Evolutionary conservation across 1,140 invertebrate genomes (phyloP).

Genomic region (Apis laboriosa): DNA sequence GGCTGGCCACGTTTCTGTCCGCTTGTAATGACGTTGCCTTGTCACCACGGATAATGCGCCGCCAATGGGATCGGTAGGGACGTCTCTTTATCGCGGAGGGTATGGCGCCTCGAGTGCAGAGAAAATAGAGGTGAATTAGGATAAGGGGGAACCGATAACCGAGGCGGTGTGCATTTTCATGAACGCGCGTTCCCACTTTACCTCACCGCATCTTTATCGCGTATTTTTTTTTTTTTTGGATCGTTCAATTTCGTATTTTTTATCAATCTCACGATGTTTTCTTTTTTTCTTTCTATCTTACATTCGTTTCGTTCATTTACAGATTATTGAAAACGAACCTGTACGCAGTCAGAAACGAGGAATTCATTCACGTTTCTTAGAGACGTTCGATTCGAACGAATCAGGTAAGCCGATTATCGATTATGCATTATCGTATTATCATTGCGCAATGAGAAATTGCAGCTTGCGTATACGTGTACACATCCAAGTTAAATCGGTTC

Average conservation of each 20-base stretch:
- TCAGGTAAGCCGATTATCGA: constrained; percentile 21
- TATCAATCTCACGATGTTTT: background rate
- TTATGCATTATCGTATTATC: background rate
- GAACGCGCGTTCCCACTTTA: background rate
- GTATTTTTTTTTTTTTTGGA: constrained; percentile 34
- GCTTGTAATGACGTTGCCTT: constrained; percentile 32
- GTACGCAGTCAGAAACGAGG: constrained; percentile 18
- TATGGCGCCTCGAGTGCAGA: background rate
- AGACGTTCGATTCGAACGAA: background rate
- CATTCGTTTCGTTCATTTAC: background rate
- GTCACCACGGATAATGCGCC: constrained; percentile 22
- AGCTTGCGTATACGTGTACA: too few species aligned
- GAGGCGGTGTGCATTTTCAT: background rate
- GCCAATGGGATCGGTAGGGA: background rate
- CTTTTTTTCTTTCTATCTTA: too few species aligned
- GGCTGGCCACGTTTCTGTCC: constrained; percentile 14
- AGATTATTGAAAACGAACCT: constrained; percentile 52
- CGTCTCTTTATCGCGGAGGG: constrained; percentile 9
- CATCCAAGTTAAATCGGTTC: background rate
- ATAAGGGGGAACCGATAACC: constrained; percentile 30
- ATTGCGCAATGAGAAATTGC: background rate
- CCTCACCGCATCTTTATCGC: background rate
- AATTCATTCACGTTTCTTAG: background rate
- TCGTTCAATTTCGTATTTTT: background rate
- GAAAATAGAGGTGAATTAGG: constrained; percentile 37